A percentile compares a stretch with the other conserved stretches of the same genome.
phyloP scores from a whole-genome alignment of 2,113 vertebrate genomes.

The Rutilus rutilus region DNA sequence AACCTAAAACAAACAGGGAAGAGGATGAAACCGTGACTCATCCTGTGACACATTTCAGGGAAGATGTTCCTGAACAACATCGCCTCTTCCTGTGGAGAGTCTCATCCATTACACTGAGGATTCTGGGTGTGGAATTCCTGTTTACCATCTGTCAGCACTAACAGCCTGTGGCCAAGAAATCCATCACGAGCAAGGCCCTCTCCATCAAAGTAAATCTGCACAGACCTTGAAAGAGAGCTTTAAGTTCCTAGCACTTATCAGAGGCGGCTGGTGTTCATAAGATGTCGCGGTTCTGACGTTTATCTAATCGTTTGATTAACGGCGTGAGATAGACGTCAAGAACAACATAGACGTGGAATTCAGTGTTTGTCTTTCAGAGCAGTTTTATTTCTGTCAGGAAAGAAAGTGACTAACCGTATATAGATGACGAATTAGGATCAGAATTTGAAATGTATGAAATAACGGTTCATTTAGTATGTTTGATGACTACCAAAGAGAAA shows the following conservation, averaged over 20 bases:
- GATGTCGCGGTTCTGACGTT: constrained; percentile 7
- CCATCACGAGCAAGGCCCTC: constrained; percentile 13
- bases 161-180: constrained; percentile 23
- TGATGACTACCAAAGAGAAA: neutral
- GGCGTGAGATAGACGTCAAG: neutral
- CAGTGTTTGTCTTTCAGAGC: neutral
- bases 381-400: neutral
- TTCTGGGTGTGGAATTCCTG: constrained; percentile 27
- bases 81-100: neutral
- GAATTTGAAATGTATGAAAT: neutral
- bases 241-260: constrained; percentile 17
- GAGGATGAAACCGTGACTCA: constrained; percentile 25
- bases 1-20: neutral
- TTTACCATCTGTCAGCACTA: constrained; percentile 26
- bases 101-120: constrained; percentile 19
- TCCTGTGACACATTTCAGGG: constrained; percentile 14
- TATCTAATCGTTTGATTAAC: constrained; percentile 28
- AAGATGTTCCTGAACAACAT: constrained; percentile 19
- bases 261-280: neutral
- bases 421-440: neutral
- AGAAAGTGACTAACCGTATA: neutral
- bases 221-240: constrained; percentile 15
- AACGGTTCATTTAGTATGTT: neutral
- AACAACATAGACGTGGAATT: constrained; percentile 7
- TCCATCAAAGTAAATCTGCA: constrained; percentile 8